These are phyloP conservation scores for Girardinus metallicus DNA, from an alignment of 2,797 vertebrate species.

Conservation along the genomic window DNA sequence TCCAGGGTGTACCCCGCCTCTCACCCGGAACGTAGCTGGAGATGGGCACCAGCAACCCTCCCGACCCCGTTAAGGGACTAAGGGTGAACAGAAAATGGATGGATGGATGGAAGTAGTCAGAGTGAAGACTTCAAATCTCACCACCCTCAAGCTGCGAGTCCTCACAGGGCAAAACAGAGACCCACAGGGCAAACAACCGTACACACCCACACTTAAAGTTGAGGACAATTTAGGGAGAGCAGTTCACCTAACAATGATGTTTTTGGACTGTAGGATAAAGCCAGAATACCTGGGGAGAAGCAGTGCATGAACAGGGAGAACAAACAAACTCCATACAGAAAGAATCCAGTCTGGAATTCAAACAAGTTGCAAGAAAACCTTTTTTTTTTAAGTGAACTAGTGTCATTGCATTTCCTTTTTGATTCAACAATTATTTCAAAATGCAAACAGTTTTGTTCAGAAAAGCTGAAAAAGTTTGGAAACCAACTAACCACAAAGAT, in stretches of 20 bases:
- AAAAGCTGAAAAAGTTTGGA: no score
- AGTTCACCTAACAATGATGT: not conserved
- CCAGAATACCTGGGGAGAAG: not conserved
- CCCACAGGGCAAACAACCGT: not conserved
- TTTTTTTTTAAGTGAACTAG: no score
- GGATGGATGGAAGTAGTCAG: no score
- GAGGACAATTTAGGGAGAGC: not conserved
- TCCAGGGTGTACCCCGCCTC: no score
- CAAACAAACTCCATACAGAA: not conserved
- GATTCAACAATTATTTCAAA: no score
- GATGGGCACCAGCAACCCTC: no score
- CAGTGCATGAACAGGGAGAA: not conserved
- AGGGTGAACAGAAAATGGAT: no score
- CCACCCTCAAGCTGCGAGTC: not conserved
- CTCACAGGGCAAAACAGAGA: not conserved
- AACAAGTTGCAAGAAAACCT: not conserved
- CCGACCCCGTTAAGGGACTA: no score
- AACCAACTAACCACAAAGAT: no score
- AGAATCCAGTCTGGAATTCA: not conserved
- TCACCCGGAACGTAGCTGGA: no score
- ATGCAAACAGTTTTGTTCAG: no score
- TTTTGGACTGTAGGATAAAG: not conserved
- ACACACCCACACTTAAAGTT: not conserved
- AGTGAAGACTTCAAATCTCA: not conserved
- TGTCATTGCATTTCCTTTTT: no score